Percentiles rank a stretch among this genome's conserved stretches.
Evolutionary conservation across 2,888 invertebrate species (phyloP).

Genomic region (Lasioglossum leucozonium): DNA sequence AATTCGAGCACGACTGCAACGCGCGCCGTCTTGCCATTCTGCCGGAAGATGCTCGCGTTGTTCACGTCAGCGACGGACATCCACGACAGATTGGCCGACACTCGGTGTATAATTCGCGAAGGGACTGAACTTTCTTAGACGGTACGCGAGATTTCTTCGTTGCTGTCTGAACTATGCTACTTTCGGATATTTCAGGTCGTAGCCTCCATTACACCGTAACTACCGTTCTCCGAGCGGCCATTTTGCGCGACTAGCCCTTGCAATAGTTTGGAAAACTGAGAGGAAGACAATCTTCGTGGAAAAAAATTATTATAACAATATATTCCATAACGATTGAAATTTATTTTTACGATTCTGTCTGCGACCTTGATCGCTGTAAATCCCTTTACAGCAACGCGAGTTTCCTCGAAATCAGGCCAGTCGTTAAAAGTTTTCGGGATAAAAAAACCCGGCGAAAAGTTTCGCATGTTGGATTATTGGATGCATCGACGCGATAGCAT

Average conservation of each 20-base stretch:
- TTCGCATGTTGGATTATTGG: neutral
- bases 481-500: neutral
- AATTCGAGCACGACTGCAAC: slow-evolving; percentile 44
- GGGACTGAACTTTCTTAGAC: slow-evolving; percentile 4
- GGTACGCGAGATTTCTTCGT: neutral
- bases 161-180: neutral
- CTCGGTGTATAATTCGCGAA: neutral
- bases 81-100: slow-evolving; percentile 1
- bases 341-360: neutral
- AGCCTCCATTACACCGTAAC: neutral
- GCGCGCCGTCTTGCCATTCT: slow-evolving; percentile 17
- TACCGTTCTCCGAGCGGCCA: neutral
- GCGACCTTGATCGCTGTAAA: neutral
- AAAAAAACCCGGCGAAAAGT: neutral
- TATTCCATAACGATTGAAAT: too few relatives aligned
- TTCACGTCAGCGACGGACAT: neutral
- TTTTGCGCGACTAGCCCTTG: neutral
- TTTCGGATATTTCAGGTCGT: neutral
- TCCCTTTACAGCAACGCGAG: neutral
- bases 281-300: neutral
- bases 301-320: too few relatives aligned
- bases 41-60: slow-evolving; percentile 40
- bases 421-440: neutral
- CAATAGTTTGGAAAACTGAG: neutral
- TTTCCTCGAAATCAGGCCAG: neutral